Conservation (phyloP, 2,113 vertebrate genomes). For the Corythornis vintsioides region DNA sequence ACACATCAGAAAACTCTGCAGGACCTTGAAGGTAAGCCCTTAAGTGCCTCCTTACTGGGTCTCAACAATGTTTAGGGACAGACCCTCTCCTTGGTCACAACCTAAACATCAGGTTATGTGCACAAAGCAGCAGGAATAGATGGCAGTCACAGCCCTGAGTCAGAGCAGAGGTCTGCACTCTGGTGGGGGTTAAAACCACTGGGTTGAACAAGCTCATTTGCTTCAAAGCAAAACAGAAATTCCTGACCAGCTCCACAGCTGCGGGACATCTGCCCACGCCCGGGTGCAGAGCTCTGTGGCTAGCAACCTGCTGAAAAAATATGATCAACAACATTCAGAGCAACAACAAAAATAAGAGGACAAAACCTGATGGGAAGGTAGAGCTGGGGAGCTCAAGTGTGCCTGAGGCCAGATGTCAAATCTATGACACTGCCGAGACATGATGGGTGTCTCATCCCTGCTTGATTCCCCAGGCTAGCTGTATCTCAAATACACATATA, state of each 20-base stretch:
- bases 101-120: neutral
- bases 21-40: neutral
- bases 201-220: neutral
- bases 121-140: neutral
- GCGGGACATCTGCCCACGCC: neutral
- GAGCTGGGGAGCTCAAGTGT: neutral
- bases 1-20: neutral
- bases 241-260: neutral
- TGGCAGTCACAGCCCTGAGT: neutral
- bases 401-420: neutral
- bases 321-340: neutral
- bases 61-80: accelerated
- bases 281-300: accelerated
- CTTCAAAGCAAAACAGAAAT: slow-evolving; percentile 32
- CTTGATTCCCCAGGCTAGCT: neutral
- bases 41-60: neutral
- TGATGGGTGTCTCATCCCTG: neutral
- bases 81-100: neutral
- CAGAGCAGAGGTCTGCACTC: neutral
- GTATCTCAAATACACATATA: neutral
- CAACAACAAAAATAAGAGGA: neutral
- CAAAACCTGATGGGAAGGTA: neutral
- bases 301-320: neutral
- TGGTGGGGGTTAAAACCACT: neutral
- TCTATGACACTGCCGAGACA: neutral